These are phyloP conservation scores for Babylonia areolata DNA, from an alignment of 1,140 invertebrate species.

Conservation along the genomic window DNA sequence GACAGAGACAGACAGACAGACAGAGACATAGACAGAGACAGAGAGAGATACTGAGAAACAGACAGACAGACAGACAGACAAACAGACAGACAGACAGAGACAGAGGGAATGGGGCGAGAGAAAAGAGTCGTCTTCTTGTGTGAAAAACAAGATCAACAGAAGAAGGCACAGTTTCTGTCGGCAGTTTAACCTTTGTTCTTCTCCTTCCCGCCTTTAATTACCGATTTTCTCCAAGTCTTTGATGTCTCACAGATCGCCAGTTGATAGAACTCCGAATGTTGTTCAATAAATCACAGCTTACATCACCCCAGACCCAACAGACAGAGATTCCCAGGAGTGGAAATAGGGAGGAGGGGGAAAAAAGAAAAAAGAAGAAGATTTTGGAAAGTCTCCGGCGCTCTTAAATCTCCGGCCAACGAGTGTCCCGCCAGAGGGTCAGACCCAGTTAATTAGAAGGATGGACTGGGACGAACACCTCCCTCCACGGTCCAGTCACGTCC, in stretches of 20 bases:
- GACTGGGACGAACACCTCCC: neutral
- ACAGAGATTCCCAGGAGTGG: neutral
- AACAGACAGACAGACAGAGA: neutral
- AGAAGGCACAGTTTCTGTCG: too few species aligned
- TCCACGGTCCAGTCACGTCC: neutral
- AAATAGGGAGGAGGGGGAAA: neutral
- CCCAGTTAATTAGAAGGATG: slow-evolving; percentile 1
- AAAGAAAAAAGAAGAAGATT: neutral
- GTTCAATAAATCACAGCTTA: neutral
- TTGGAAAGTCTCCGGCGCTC: neutral
- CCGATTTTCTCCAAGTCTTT: too few species aligned
- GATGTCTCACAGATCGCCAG: too few species aligned
- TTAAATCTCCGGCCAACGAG: neutral
- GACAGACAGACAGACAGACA: neutral
- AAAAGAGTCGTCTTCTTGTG: too few species aligned
- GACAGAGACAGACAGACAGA: neutral
- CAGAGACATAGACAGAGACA: neutral
- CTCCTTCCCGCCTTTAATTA: too few species aligned
- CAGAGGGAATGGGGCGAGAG: too few species aligned
- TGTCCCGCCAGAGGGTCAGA: neutral
- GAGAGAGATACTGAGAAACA: too few species aligned
- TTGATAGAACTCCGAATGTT: neutral
- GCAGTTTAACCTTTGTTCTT: too few species aligned
- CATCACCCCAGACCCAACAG: neutral
- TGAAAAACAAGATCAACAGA: too few species aligned